These are phyloP conservation scores for Pangasius krempfi DNA, from an alignment of 2,797 vertebrate species.

Conservation along the genomic window DNA sequence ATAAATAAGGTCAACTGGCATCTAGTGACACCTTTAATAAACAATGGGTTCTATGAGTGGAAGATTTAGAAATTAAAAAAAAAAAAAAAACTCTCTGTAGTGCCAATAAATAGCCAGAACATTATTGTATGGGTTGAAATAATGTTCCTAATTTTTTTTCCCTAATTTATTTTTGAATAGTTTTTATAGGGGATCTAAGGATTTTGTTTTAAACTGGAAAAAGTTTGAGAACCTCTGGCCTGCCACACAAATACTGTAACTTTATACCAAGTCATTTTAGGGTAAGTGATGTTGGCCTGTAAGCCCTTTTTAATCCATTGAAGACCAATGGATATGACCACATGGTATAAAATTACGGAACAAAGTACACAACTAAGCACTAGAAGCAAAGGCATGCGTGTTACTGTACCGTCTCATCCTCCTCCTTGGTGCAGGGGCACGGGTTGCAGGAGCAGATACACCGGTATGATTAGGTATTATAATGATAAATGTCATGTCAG, in stretches of 20 bases:
- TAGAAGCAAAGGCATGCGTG: slow-evolving; percentile 48
- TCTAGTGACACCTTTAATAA: neutral
- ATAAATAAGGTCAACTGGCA: too few relatives aligned
- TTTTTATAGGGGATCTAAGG: neutral
- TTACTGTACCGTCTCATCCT: slow-evolving; percentile 69
- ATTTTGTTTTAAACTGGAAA: neutral
- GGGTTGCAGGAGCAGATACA: slow-evolving; percentile 38
- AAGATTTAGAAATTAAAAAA: neutral
- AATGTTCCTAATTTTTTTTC: neutral
- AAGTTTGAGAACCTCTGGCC: neutral
- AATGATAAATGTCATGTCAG: slow-evolving; percentile 33
- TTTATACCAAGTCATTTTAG: slow-evolving; percentile 42
- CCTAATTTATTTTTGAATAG: neutral
- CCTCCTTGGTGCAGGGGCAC: slow-evolving; percentile 67
- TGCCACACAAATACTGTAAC: slow-evolving; percentile 18
- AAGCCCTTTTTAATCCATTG: neutral
- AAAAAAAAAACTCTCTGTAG: neutral
- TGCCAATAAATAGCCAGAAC: neutral
- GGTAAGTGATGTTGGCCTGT: neutral
- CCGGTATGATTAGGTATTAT: slow-evolving; percentile 13
- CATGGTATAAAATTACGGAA: slow-evolving; percentile 62
- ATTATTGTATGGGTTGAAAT: neutral
- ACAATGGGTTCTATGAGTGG: neutral
- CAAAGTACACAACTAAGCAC: slow-evolving; percentile 62
- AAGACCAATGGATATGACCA: neutral